A percentile compares a stretch with the other conserved stretches of the same genome.
These are phyloP conservation scores for Remorina albescens DNA, from an alignment of 2,797 vertebrate species.

Conservation along the genomic window DNA sequence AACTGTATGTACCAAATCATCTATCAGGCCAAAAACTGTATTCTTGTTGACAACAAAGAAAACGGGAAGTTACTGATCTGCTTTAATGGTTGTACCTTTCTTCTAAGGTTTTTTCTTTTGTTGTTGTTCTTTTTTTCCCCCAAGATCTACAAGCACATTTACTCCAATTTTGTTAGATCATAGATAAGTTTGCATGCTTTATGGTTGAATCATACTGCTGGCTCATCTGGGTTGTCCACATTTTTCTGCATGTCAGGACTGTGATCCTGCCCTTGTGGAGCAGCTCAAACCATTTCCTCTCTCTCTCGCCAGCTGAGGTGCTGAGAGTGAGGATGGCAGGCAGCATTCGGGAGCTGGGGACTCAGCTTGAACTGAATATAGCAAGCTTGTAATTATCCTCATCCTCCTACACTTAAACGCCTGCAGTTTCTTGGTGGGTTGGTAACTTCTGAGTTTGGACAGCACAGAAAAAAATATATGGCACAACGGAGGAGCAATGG, in stretches of 20 bases:
- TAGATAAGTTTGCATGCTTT: slow-evolving; percentile 8
- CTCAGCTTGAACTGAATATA: slow-evolving; percentile 48
- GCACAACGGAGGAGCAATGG: slow-evolving; percentile 26
- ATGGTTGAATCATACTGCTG: slow-evolving; percentile 1
- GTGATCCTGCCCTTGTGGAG: slow-evolving; percentile 15
- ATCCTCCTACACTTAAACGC: slow-evolving; percentile 60
- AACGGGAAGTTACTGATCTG: neutral
- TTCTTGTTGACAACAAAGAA: no score
- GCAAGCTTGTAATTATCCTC: slow-evolving; percentile 68
- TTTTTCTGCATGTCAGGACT: slow-evolving; percentile 4
- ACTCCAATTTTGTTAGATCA: neutral
- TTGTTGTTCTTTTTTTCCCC: no score
- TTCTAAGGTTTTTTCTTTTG: neutral
- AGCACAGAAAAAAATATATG: slow-evolving; percentile 9
- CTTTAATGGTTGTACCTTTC: neutral
- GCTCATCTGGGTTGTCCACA: slow-evolving; percentile 1
- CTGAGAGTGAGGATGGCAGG: slow-evolving; percentile 25
- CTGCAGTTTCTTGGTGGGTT: slow-evolving; percentile 49
- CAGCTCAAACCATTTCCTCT: slow-evolving; percentile 39
- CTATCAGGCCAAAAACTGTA: no score
- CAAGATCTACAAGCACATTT: neutral
- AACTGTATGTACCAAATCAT: no score
- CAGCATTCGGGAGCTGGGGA: slow-evolving; percentile 44
- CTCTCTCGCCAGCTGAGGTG: slow-evolving; percentile 16
- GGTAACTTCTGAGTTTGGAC: slow-evolving; percentile 54